Percentiles rank a stretch among this genome's conserved stretches.
Conservation (phyloP, 2,113 vertebrate species). For the Noctilio leporinus region DNA sequence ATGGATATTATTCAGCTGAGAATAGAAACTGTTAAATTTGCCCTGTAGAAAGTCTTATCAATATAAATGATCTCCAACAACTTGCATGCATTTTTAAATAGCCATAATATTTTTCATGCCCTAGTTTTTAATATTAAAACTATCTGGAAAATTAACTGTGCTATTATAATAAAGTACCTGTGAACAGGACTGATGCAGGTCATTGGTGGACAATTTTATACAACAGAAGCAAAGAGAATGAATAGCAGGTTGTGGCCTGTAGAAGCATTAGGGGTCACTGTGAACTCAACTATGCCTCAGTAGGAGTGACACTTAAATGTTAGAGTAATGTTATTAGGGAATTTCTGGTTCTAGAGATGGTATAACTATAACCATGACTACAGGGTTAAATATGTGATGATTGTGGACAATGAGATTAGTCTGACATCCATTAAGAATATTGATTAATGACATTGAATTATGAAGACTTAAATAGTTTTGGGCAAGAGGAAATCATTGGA, state of each 20-base stretch:
- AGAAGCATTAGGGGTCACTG: neutral
- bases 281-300: no score
- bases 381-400: neutral
- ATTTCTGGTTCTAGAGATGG: neutral
- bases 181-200: neutral
- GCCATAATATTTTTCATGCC: neutral
- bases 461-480: neutral
- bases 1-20: neutral
- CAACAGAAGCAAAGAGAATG: neutral
- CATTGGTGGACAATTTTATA: neutral
- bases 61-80: neutral
- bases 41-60: neutral
- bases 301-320: neutral
- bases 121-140: neutral
- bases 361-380: neutral
- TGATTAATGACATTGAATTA: neutral
- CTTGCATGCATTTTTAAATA: neutral
- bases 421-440: neutral
- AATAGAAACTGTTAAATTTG: neutral
- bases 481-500: neutral
- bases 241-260: fast-evolving
- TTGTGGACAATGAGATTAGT: neutral
- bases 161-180: neutral
- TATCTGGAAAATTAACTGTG: neutral
- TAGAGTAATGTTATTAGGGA: neutral